Evolutionary conservation across 2,888 invertebrate species (phyloP).

Genomic region (Timandra comae): DNA sequence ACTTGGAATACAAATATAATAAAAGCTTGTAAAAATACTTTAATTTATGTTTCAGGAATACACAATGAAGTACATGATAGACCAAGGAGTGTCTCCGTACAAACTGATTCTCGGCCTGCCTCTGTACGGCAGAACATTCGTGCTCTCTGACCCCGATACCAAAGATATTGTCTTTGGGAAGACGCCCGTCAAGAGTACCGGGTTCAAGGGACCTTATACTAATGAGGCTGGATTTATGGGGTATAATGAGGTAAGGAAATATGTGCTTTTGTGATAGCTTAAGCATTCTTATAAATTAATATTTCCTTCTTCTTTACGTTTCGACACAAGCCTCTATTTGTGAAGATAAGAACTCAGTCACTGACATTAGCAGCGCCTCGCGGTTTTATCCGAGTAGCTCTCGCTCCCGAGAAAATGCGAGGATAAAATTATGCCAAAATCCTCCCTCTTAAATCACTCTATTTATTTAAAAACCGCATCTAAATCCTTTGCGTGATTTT

Average conservation of each 20-base stretch:
- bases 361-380: too few relatives aligned
- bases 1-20: too few relatives aligned
- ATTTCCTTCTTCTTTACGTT: neutral
- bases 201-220: slow-evolving; percentile 87
- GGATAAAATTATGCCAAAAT: too few relatives aligned
- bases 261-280: neutral
- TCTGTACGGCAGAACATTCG: slow-evolving; percentile 89
- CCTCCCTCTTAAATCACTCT: too few relatives aligned
- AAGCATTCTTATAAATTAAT: too few relatives aligned
- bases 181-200: slow-evolving; percentile 71
- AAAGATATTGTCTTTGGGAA: slow-evolving; percentile 68
- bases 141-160: slow-evolving; percentile 59
- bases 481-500: too few relatives aligned
- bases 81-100: slow-evolving; percentile 82
- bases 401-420: too few relatives aligned
- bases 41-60: slow-evolving; percentile 81
- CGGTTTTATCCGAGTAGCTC: too few relatives aligned
- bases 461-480: too few relatives aligned
- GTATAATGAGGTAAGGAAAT: slow-evolving; percentile 84
- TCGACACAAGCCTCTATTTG: neutral
- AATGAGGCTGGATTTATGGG: slow-evolving; percentile 90
- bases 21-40: too few relatives aligned
- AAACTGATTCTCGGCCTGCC: slow-evolving; percentile 90
- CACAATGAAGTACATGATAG: slow-evolving; percentile 84
- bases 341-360: too few relatives aligned